phyloP scores from a whole-genome alignment of 2,113 vertebrate species.

The Pipra filicauda region DNA sequence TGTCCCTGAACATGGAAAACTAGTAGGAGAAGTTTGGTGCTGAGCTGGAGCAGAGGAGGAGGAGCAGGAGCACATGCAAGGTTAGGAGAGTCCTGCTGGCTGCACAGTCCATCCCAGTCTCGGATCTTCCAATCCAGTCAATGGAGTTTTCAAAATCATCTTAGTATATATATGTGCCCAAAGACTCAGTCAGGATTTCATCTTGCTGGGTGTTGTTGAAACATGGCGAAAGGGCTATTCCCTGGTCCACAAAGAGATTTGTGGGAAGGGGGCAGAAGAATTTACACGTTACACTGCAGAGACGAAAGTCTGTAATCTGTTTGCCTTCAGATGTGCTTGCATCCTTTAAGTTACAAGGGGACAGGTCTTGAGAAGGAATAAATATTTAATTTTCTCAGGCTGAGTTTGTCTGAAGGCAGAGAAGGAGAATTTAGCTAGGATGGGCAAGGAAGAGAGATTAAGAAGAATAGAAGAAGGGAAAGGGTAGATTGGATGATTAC shows the following conservation, averaged over 20 bases:
- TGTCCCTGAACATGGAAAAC: background rate
- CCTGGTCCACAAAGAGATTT: background rate
- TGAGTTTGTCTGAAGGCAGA: constrained; percentile 12
- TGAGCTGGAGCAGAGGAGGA: background rate
- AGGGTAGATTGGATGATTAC: background rate
- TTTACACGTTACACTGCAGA: background rate
- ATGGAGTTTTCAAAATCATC: background rate
- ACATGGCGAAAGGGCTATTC: background rate
- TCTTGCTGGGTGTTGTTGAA: background rate
- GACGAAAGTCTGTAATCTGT: background rate
- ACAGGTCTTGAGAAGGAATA: constrained; percentile 22
- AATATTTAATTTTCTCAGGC: constrained; percentile 27
- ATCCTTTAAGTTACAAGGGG: background rate
- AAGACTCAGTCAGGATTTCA: background rate
- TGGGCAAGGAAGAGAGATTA: background rate
- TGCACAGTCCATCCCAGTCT: accelerated
- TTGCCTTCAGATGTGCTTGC: background rate
- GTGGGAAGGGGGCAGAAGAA: background rate
- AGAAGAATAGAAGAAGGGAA: background rate
- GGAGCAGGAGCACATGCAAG: background rate
- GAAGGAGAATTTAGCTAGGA: background rate
- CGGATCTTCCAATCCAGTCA: background rate
- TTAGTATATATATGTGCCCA: background rate
- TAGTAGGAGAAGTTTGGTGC: background rate
- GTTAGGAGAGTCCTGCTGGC: background rate